Evolutionary conservation across 2,797 vertebrate genomes (phyloP), one percentile per base, ranked within the genome.

Genomic region (Pogonophryne albipinna): DNA sequence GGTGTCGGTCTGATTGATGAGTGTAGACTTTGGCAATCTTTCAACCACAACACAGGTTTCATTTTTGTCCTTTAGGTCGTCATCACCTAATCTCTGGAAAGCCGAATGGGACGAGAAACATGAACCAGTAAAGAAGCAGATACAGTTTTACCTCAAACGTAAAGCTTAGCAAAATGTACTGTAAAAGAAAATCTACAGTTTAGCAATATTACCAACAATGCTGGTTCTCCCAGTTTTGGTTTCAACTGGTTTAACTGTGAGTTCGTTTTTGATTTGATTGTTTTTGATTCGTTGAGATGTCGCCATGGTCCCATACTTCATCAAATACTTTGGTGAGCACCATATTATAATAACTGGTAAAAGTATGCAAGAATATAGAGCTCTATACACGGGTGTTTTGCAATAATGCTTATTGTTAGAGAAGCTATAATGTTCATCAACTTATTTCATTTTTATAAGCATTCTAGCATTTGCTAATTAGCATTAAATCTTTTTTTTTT

Each of bases 1-100:
- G 71, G 42, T 56, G 1, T 52, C 10, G 47, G 42, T 65, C 53
- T 46, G 38, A 58, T 16, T n/a, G 44, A 66, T 61, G 17, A 63
- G 2, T 49, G n/a, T 38, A 27, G 62, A 66, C 62, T 51, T 62
- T 60, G 31, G 59, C 19, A 23, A 47, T 57, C 45, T 3, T 52
- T 52, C 8, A 44, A 60, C 45, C 56, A 51, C 34, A 67, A 55
- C 4, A 31, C 15, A 31, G 46, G 41, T 71, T 49, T 45, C 19
- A 17, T 49, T 55, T 5, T 34, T 50, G 27, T 27, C 23, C 23
- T 27, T 27, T 27, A 4, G 23, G 23, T 27, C 23, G 23, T 27
- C 27, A 27, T 27, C 9, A 23, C 6, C 15, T 51, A n/a, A 16
- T 11, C 64, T 51, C 45, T 52, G 23, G 46, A 64, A 70, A 64